Base-by-base conservation (phyloP, 2,797 vertebrate species). In the Otolemur crassicaudatus region DNA sequence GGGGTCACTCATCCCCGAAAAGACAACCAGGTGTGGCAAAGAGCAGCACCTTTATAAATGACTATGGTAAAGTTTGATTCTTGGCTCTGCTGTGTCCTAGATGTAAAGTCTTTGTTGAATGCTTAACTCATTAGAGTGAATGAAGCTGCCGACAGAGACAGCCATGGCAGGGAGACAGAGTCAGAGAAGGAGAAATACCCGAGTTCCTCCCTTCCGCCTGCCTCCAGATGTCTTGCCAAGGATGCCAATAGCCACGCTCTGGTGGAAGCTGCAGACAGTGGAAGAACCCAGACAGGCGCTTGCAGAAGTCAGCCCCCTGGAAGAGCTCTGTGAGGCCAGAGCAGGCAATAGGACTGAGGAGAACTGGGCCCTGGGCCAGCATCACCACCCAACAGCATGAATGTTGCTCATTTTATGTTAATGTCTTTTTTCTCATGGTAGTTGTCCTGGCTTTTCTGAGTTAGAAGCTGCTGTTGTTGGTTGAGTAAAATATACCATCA, bases 361-460 rank as follows among this genome's bases (percentile, higher is more conserved):
- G 67, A 75, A 31, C 19, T 10, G 20, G 37, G n/a, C 31, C 4
- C 13, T 0, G 7, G 19, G 5, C 9, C 0, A 1, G 22, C n/a
- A 7, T 4, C 31, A 11, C 40, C 25, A 25, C 29, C 31, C 56
- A 19, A 3, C 0, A 8, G 14, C 2, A 0, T 4, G 34, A 40
- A 49, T 16, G n/a, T 2, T 6, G 1, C 20, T 56, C 58, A 0
- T 46, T 19, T 5, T 29, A 27, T 2, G 3, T 0, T 17, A n/a
- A 3, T 31, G 9, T n/a, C 34, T 43, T 79, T 85, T 22, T 56
- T 56, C 37, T 8, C 1, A 1, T 1, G 10, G 14, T 53, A 20
- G 1, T 37, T 85, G 53, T 63, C 10, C 13, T 2, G 23, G 22
- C 20, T 46, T 43, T 46, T 29, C 31, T 25, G 16, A 67, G 7